Base-by-base conservation (phyloP, 2,113 vertebrate species). In the Nestor notabilis region DNA sequence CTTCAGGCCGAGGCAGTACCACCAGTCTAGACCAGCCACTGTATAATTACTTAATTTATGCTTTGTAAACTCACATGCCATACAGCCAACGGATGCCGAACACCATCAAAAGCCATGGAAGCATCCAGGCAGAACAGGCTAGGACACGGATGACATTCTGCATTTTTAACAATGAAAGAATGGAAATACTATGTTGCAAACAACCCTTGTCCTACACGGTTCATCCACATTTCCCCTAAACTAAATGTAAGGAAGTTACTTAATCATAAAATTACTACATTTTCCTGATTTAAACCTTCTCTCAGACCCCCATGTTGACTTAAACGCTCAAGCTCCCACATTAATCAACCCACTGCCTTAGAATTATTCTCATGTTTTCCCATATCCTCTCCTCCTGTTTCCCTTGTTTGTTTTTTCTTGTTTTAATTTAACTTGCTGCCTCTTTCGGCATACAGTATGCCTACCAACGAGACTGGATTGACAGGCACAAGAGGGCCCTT, bases 391-490 rank as follows among this genome's bases (percentile, higher is more conserved):
- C 55, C 13, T 87, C 37, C 29, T 2, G 13, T 37, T 55, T 86
- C 39, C 37, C 31, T 53, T 61, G 65, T 28, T 76, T 79, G 31
- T 1, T 18, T 20, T 68, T 90, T 76, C 43, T 5, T 5, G n/a
- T 27, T 93, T 94, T 68, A 96, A 81, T 13, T 16, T 13, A 47
- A 90, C 11, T 46, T 65, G 20, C 53, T 44, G 37, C 8, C 31
- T 89, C 77, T 87, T 15, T n/a, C 49, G 77, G 47, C 64, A 72
- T 23, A n/a, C 43, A 72, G 47, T 31, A 52, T 3, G 25, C 44
- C 33, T 74, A 52, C 11, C 39, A 5, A 4, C 0, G 0, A 11
- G 7, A 79, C 3, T 1, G 17, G 31, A 81, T 2, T 78, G 43
- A 66, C 39, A 83, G 29, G 24, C 56, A 76, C 44, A 87, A 85